These are phyloP conservation scores for Serrognathus titanus DNA, from an alignment of 2,888 invertebrate species.

Conservation along the genomic window DNA sequence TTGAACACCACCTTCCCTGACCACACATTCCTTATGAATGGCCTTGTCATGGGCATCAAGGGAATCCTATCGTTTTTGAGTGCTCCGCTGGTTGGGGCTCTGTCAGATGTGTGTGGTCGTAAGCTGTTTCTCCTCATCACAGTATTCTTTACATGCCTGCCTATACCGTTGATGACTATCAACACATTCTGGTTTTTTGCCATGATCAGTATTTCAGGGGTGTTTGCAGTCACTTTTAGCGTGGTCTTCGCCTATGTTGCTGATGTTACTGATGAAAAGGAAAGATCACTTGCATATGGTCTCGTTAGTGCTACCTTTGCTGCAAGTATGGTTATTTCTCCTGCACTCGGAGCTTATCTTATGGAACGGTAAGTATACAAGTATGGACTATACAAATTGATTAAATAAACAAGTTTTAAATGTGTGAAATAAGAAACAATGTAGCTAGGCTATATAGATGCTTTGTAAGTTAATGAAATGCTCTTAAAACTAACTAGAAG, in stretches of 20 bases:
- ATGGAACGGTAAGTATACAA: constrained; percentile 60
- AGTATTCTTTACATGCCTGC: constrained; percentile 97
- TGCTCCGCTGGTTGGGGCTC: constrained; percentile 94
- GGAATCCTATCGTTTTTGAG: constrained; percentile 96
- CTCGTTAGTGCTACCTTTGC: constrained; percentile 95
- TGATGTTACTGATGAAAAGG: constrained; percentile 96
- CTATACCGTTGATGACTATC: constrained; percentile 97
- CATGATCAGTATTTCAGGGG: constrained; percentile 97
- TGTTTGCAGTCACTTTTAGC: constrained; percentile 98
- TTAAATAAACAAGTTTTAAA: too few species aligned
- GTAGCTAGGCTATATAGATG: too few species aligned
- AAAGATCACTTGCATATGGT: constrained; percentile 92
- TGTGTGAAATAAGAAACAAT: too few species aligned
- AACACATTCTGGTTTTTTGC: constrained; percentile 95
- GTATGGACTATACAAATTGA: too few species aligned
- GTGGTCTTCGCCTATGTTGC: constrained; percentile 99
- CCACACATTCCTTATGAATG: constrained; percentile 99
- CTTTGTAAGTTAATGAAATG: too few species aligned
- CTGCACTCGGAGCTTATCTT: constrained; percentile 88
- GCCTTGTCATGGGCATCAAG: constrained; percentile 88
- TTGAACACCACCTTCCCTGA: constrained; percentile 97
- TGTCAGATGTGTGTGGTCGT: constrained; percentile 98
- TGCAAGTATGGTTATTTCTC: constrained; percentile 97
- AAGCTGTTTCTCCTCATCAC: constrained; percentile 97
- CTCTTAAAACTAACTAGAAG: too few species aligned